Percentiles rank a stretch among this genome's conserved stretches.
Evolutionary conservation across 2,888 invertebrate genomes (phyloP).

Genomic region (Tetropium fuscum): DNA sequence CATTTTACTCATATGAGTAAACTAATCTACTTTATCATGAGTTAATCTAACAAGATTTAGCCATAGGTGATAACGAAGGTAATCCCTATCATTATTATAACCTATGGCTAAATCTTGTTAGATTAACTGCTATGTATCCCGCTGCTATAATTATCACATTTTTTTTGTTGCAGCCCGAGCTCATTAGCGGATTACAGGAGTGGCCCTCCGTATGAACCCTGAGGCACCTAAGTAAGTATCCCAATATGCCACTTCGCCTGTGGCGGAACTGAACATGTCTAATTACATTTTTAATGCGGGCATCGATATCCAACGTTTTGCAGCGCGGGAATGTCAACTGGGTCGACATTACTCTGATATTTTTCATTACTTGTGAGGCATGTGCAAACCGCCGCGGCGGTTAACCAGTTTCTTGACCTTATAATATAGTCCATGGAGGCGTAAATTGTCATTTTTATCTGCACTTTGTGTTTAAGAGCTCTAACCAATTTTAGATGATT

Average conservation of each 20-base stretch:
- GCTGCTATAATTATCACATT: background rate
- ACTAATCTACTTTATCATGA: no score
- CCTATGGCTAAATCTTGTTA: background rate
- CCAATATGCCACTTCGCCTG: background rate
- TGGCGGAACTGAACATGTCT: background rate
- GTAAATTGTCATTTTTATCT: no score
- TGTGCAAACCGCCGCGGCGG: slow-evolving; percentile 1
- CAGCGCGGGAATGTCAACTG: slow-evolving; percentile 27
- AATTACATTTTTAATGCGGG: slow-evolving; percentile 8
- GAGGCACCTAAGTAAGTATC: slow-evolving; percentile 43
- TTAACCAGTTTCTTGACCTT: slow-evolving; percentile 25
- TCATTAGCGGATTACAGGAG: slow-evolving; percentile 23
- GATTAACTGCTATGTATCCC: background rate
- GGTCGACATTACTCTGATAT: slow-evolving; percentile 31
- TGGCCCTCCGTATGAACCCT: slow-evolving; percentile 43
- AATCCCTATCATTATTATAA: no score
- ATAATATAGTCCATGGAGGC: no score
- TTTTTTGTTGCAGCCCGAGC: slow-evolving; percentile 34
- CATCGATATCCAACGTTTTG: slow-evolving; percentile 1
- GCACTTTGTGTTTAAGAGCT: no score
- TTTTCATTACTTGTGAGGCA: slow-evolving; percentile 27
- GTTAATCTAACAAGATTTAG: background rate
- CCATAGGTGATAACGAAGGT: no score
- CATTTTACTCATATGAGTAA: no score
- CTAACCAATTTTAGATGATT: no score